Base-by-base conservation (phyloP, 2,113 vertebrate genomes). In the Dicerorhinus sumatrensis region DNA sequence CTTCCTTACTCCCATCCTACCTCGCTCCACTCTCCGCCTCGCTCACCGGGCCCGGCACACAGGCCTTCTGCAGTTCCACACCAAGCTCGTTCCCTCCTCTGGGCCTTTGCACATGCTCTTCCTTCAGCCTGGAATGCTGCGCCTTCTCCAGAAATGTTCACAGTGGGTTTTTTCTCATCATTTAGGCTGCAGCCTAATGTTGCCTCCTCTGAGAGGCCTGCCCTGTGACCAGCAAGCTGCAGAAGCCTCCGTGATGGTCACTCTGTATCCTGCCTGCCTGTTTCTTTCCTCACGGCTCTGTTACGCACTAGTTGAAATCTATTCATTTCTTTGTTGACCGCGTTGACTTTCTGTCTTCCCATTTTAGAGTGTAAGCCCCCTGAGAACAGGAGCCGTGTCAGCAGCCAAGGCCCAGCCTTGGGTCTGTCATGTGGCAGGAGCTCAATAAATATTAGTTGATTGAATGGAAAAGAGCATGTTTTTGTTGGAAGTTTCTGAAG, bases 371-470 rank as follows among this genome's bases (percentile, higher is more conserved):
- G 54, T 77, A 77, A 94, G 65, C 76, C 81, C 12, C 3, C 31
- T 83, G 89, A 82, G 89, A 42, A 58, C 48, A 89, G 84, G 84
- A 92, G 91, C 36, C 17, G 0, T 1, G 14, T 20, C 56, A 17
- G 60, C 76, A n/a, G 25, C 77, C 69, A 10, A 10, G 46, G 42
- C 67, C 91, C 54, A 6, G 89, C 81, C 77, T 33, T 27, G 54
- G 36, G 82, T 33, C 73, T n/a, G 13, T 82, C 33, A 2, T 46
- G 11, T 56, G 89, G 91, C 69, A 91, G 91, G 21, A 79, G 69
- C 94, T 95, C 91, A 77, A 33, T 82, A 93, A 96, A 93, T 70
- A 85, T 39, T 29, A 51, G 72, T 25, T n/a, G 77, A 94, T 20
- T 58, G 82, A 84, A 36, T 80, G 96, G 87, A 82, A 97, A 75